Evolutionary conservation across 35 echinoderm and acorn worm species (phyloP).

Genomic region (Patiria miniata): DNA sequence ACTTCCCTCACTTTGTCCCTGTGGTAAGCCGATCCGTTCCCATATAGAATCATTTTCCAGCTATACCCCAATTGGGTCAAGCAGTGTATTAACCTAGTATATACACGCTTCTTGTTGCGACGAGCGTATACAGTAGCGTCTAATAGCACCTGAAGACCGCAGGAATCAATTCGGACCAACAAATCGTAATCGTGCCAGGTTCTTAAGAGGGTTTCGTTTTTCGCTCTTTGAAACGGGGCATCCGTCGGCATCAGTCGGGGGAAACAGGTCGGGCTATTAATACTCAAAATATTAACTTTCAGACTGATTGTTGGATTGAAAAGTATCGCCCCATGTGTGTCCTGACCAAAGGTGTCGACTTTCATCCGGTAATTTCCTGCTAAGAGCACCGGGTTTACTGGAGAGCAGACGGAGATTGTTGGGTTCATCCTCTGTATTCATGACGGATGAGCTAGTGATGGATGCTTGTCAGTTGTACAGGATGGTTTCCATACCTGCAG

Average conservation of each 20-base stretch:
- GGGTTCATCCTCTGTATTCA: neutral
- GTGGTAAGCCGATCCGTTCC: slow-evolving; percentile 6
- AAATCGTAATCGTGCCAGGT: neutral
- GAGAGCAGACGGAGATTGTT: neutral
- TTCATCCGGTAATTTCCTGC: slow-evolving; percentile 18
- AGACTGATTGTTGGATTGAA: neutral
- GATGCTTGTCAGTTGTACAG: neutral
- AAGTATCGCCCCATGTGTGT: neutral
- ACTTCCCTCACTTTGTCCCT: neutral
- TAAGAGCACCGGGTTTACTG: neutral
- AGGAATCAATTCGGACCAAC: slow-evolving; percentile 5
- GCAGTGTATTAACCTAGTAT: slow-evolving; percentile 15
- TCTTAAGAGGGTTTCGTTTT: neutral
- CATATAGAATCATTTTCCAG: neutral
- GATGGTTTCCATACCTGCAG: slow-evolving; percentile 15
- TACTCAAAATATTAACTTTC: slow-evolving; percentile 29
- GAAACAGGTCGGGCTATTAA: neutral
- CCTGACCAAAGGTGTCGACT: slow-evolving; percentile 9
- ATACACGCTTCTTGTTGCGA: too few relatives aligned
- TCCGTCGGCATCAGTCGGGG: neutral
- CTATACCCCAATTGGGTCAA: slow-evolving; percentile 3
- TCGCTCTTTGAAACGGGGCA: too few relatives aligned
- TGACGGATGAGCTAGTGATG: slow-evolving; percentile 2
- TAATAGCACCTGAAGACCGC: neutral
- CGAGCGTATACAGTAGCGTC: neutral